These are phyloP conservation scores for human (Homo sapiens) DNA, from an alignment of 2,113 vertebrate species.

Conservation along the genomic window DNA sequence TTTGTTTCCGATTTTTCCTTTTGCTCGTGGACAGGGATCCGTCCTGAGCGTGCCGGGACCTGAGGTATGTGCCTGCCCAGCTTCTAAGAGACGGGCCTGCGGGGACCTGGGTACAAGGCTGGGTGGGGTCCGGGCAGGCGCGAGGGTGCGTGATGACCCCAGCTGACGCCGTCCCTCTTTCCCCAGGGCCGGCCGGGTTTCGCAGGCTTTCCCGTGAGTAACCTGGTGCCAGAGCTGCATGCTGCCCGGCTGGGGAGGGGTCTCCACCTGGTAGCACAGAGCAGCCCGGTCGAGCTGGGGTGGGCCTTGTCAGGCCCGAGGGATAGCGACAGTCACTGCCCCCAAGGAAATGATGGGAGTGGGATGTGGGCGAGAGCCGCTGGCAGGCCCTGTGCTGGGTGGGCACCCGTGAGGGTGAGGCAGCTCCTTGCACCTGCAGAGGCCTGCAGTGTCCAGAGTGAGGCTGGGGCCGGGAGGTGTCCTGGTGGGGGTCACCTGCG, in stretches of 20 bases:
- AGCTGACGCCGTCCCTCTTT: background rate
- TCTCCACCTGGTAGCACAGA: too few relatives aligned
- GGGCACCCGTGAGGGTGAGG: accelerated
- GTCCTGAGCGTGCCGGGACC: slow-evolving; percentile 52
- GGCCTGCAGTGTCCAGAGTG: background rate
- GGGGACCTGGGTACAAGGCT: background rate
- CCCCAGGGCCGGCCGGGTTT: slow-evolving; percentile 28
- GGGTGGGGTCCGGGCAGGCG: accelerated
- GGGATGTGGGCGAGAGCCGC: background rate
- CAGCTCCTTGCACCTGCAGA: background rate
- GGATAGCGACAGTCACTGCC: background rate
- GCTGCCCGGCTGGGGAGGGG: background rate
- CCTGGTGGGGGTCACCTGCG: background rate
- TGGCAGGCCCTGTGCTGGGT: background rate
- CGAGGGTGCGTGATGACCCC: too few relatives aligned
- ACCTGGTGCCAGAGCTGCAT: background rate
- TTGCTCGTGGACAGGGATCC: slow-evolving; percentile 46
- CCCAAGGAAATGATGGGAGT: accelerated
- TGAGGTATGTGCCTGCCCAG: slow-evolving; percentile 73
- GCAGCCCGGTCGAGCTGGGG: accelerated
- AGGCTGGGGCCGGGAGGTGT: background rate
- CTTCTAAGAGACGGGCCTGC: accelerated
- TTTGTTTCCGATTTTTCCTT: background rate
- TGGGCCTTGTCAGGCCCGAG: background rate
- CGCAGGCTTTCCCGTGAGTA: slow-evolving; percentile 52